Evolutionary conservation across 2,797 vertebrate genomes (phyloP).

Genomic region (Pangasius sanitwongsei): DNA sequence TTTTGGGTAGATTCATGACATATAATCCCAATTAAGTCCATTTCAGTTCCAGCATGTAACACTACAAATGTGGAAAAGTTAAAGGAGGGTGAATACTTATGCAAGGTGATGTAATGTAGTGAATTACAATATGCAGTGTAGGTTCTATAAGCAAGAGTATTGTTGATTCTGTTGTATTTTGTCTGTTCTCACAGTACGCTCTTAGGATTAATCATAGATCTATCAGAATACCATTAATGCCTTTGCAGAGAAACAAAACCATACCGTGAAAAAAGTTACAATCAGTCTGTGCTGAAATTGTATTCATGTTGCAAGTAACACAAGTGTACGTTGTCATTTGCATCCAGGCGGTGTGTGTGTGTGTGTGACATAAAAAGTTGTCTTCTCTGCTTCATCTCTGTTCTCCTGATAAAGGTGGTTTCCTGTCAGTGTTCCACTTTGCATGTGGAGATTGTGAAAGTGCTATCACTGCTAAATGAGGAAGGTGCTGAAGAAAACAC

Average conservation of each 20-base stretch:
- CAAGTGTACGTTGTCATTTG: constrained; percentile 10
- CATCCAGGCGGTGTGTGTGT: constrained; percentile 10
- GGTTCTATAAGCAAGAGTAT: background rate
- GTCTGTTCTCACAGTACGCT: background rate
- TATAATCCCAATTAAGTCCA: background rate
- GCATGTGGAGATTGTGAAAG: constrained; percentile 61
- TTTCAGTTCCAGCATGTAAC: background rate
- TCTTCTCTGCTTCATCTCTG: constrained; percentile 57
- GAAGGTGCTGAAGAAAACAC: constrained; percentile 54
- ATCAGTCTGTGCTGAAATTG: background rate
- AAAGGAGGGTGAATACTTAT: background rate
- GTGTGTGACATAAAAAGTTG: constrained; percentile 51
- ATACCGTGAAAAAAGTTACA: background rate
- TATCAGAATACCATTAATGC: background rate
- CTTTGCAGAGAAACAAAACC: background rate
- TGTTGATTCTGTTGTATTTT: background rate
- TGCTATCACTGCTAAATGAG: constrained; percentile 61
- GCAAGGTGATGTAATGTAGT: background rate
- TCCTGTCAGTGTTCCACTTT: constrained; percentile 74
- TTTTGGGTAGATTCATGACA: background rate
- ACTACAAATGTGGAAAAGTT: background rate
- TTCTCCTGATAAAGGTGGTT: constrained; percentile 75
- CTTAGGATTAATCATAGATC: background rate
- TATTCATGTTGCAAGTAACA: background rate
- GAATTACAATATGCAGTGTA: background rate